Evolutionary conservation across 2,113 vertebrate species (phyloP).

Genomic region (Murina feae): DNA sequence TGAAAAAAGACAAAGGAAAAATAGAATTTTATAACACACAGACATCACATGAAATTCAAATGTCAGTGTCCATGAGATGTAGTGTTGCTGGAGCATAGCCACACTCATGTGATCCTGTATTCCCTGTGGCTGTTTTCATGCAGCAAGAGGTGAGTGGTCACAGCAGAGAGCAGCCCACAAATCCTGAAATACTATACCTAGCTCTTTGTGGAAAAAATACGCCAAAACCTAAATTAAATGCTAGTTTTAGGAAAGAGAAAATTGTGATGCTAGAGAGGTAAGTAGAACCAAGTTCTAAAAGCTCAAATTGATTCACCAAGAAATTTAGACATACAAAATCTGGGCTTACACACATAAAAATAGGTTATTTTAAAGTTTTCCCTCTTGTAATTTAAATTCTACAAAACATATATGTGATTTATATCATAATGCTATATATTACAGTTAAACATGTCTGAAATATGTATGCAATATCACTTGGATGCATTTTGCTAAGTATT

Average conservation of each 20-base stretch:
- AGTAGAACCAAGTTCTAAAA: background rate
- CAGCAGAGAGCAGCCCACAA: background rate
- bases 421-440: background rate
- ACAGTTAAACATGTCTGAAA: background rate
- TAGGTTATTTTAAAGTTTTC: background rate
- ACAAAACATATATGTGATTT: background rate
- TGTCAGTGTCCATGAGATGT: background rate
- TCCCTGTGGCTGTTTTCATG: background rate
- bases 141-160: background rate
- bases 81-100: too few species aligned
- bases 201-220: background rate
- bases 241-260: background rate
- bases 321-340: background rate
- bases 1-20: background rate
- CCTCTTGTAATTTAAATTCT: background rate
- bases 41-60: background rate
- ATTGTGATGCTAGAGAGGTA: background rate
- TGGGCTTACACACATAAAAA: background rate
- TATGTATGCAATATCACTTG: background rate
- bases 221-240: background rate
- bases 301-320: background rate
- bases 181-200: background rate
- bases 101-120: background rate
- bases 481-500: background rate
- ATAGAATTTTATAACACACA: background rate